Evolutionary conservation across 1,140 invertebrate genomes (phyloP), one percentile per base, ranked within the genome.

Genomic region (Bombus superbus): DNA sequence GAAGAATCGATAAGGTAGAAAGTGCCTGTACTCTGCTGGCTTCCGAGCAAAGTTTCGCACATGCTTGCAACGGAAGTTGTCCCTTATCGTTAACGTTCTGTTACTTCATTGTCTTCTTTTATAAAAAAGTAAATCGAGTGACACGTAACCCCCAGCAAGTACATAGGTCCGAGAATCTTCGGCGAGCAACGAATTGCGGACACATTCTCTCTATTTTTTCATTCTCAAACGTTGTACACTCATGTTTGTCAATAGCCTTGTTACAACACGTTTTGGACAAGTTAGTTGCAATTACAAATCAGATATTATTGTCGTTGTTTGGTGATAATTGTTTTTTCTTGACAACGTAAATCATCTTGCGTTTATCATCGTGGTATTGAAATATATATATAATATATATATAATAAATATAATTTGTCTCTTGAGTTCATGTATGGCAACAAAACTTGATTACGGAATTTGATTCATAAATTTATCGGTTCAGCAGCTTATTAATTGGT

Each of bases 1-100:
- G 59, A 73, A 47, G 44, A 73, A 90, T 89, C 89, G 81, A 89
- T 90, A 89, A 87, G 72, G 81, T 80, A 84, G 77, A 89, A 44
- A 86, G 69, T 75, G 66, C 35, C 69, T 77, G 47, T 75, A 78
- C 59, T 81, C 53, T 28, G 64, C 22, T 47, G 68, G 53, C 68
- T 68, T 44, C n/a, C 32, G 57, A 22, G 59, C 69, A 76, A 62
- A 47, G 77, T 53, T 18, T 81, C 62, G 64, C 72, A 86, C 42
- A 62, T 86, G 32, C 69, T 38, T 57, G 18, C 44, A 47, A 57
- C 71, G 68, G 68, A 59, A 44, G 62, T 42, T 75, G 59, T 64
- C 18, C 13, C 64, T 62, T 82, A 40, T 79, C n/a, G 66, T 53
- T 64, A 77, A 25, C 25, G 35, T 68, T 15, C 25, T 47, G 32